phyloP scores from a whole-genome alignment of 2,113 vertebrate species.

The Sclerurus mexicanus region DNA sequence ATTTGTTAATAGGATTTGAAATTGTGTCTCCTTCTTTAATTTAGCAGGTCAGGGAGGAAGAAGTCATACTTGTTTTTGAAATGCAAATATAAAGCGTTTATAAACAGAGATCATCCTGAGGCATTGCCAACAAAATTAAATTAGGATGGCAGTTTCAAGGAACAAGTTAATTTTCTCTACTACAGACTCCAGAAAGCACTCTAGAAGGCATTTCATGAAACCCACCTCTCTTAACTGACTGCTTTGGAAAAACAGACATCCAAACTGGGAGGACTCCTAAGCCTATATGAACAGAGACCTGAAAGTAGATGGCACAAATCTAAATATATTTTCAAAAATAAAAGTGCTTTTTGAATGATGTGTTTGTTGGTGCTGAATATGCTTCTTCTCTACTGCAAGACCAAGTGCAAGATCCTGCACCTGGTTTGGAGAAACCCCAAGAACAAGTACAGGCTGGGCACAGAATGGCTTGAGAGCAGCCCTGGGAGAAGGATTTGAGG shows the following conservation, averaged over 20 bases:
- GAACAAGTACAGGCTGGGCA: neutral
- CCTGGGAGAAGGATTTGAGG: accelerated
- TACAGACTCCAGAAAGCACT: neutral
- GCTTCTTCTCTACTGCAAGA: neutral
- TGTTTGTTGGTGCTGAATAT: neutral
- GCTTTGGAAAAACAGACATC: neutral
- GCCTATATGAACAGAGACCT: neutral
- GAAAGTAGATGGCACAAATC: neutral
- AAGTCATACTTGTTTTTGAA: neutral
- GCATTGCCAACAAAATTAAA: neutral
- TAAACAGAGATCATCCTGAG: neutral
- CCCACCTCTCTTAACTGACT: neutral
- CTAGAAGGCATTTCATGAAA: neutral
- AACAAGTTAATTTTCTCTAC: neutral
- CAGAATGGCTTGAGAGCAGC: neutral
- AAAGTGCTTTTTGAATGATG: neutral
- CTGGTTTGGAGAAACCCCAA: neutral
- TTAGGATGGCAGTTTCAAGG: neutral
- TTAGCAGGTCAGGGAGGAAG: neutral
- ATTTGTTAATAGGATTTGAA: constrained; percentile 3
- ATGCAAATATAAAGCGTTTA: neutral
- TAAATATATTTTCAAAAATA: neutral
- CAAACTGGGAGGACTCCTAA: neutral
- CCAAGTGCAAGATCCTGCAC: neutral
- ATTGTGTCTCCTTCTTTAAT: neutral